These are phyloP conservation scores for Andrena dorsata DNA, from an alignment of 2,888 invertebrate genomes.

Conservation along the genomic window DNA sequence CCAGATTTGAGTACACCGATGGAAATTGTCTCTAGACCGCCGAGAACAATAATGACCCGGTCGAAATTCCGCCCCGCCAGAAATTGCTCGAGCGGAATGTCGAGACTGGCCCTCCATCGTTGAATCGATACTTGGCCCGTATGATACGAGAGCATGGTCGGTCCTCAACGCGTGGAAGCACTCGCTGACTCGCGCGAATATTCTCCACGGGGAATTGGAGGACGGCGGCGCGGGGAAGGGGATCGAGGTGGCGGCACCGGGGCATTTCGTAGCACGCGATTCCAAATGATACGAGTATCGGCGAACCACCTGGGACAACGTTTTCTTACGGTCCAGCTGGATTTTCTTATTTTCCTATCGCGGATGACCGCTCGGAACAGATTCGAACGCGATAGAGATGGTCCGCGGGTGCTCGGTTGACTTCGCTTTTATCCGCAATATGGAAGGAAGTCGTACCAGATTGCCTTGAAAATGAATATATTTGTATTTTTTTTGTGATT, in stretches of 20 bases:
- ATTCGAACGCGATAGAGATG: neutral
- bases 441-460: neutral
- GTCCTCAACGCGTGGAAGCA: slow-evolving; percentile 61
- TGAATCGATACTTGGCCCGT: slow-evolving; percentile 68
- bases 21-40: slow-evolving; percentile 75
- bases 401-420: neutral
- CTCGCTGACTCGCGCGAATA: slow-evolving; percentile 63
- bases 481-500: slow-evolving; percentile 11
- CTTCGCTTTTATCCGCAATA: neutral
- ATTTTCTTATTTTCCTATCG: slow-evolving; percentile 37
- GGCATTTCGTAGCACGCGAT: slow-evolving; percentile 50
- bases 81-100: slow-evolving; percentile 69
- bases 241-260: slow-evolving; percentile 32
- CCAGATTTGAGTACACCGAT: slow-evolving; percentile 71
- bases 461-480: slow-evolving; percentile 41
- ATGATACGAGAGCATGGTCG: slow-evolving; percentile 55
- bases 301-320: slow-evolving; percentile 44
- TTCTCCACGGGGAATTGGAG: slow-evolving; percentile 50
- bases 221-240: neutral
- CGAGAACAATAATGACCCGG: slow-evolving; percentile 76
- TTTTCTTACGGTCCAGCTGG: slow-evolving; percentile 7
- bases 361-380: neutral
- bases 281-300: slow-evolving; percentile 52
- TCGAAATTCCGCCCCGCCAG: slow-evolving; percentile 72
- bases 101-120: slow-evolving; percentile 63